These are phyloP conservation scores for Stegana nigrithorax DNA, from an alignment of 2,888 invertebrate genomes.

Conservation along the genomic window DNA sequence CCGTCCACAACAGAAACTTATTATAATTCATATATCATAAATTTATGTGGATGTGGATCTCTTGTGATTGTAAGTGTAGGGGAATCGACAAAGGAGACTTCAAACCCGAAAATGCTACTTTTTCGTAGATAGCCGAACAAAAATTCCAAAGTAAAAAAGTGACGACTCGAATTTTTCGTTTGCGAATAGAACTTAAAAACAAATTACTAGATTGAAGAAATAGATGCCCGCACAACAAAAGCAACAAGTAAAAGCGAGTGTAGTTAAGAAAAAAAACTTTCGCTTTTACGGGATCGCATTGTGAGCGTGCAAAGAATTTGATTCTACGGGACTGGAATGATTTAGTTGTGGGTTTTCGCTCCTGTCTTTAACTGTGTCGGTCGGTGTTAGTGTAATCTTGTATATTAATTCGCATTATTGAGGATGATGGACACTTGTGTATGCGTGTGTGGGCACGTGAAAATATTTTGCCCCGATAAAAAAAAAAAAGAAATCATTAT, in stretches of 20 bases:
- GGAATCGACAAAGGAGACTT: conserved; percentile 49
- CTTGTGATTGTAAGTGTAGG: background rate
- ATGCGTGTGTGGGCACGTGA: conserved; percentile 11
- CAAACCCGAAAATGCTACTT: conserved; percentile 45
- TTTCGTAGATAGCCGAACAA: too few relatives aligned
- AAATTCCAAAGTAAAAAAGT: too few relatives aligned
- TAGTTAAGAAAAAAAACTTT: background rate
- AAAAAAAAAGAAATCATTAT: background rate
- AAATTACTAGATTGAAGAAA: too few relatives aligned
- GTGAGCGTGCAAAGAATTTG: background rate
- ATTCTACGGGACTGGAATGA: conserved; percentile 41
- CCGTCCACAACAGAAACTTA: conserved; percentile 58
- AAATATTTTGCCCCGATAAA: background rate
- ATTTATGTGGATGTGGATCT: too few relatives aligned
- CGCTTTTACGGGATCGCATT: background rate
- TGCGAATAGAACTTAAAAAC: too few relatives aligned
- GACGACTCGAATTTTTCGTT: conserved; percentile 16
- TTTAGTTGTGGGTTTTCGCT: conserved; percentile 34
- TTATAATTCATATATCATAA: too few relatives aligned
- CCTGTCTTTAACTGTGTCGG: conserved; percentile 18
- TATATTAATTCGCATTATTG: too few relatives aligned
- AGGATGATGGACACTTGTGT: too few relatives aligned
- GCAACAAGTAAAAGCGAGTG: conserved; percentile 19
- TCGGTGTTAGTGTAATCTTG: conserved; percentile 12
- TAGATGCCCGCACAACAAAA: conserved; percentile 13